These are phyloP conservation scores for Paramormyrops kingsleyae DNA, from an alignment of 2,113 vertebrate species.

Conservation along the genomic window DNA sequence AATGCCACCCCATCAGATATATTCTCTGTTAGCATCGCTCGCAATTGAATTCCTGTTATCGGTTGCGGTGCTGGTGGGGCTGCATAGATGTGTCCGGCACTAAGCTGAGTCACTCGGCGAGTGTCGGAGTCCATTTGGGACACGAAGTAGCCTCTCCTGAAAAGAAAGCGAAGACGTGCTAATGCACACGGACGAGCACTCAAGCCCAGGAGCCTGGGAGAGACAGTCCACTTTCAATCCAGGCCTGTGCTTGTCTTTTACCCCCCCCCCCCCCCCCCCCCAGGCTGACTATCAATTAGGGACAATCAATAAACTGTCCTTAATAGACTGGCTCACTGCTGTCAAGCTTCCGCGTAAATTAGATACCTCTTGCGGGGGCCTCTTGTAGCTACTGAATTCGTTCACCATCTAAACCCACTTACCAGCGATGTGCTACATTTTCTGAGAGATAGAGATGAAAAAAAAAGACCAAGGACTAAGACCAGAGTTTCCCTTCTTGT, in stretches of 20 bases:
- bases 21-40: too few species aligned
- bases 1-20: neutral
- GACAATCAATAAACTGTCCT: conserved; percentile 12
- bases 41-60: neutral
- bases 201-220: neutral
- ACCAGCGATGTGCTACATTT: neutral
- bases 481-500: neutral
- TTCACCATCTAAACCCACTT: neutral
- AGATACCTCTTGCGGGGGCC: neutral
- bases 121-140: neutral
- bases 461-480: neutral
- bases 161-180: neutral
- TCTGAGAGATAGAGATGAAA: neutral
- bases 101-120: neutral
- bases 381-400: neutral
- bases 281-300: neutral
- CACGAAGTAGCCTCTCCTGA: neutral
- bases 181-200: neutral
- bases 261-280: neutral
- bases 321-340: neutral
- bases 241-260: neutral
- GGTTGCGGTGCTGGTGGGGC: too few species aligned
- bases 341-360: neutral
- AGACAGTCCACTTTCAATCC: neutral
- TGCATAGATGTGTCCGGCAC: neutral